A percentile compares a stretch with the other conserved stretches of the same genome.
These are phyloP conservation scores for Peromyscus melanophrys DNA, from an alignment of 2,797 vertebrate species.

Conservation along the genomic window DNA sequence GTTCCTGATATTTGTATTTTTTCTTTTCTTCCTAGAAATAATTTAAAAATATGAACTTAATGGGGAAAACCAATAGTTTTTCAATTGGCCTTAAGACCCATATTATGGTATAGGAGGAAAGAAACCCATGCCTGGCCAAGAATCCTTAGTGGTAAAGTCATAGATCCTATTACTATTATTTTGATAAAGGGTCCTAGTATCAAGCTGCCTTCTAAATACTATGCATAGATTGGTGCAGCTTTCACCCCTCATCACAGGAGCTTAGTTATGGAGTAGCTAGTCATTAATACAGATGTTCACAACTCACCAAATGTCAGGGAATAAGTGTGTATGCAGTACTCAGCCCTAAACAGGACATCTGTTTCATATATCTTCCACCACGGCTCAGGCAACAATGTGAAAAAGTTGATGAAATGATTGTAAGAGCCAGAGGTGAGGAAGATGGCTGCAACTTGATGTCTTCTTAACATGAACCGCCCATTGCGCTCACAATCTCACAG, in stretches of 20 bases:
- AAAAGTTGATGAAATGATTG: too few relatives aligned
- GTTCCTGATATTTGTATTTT: not conserved
- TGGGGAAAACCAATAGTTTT: not conserved
- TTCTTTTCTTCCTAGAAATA: not conserved
- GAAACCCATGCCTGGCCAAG: not conserved
- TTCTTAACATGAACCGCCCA: not conserved
- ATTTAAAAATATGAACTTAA: not conserved
- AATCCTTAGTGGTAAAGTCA: not conserved
- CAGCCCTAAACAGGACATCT: not conserved
- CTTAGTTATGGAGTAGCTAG: not conserved
- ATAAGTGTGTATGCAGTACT: not conserved
- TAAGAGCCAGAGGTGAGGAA: not conserved
- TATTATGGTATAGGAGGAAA: not conserved
- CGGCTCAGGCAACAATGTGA: not conserved
- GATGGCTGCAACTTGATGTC: not conserved
- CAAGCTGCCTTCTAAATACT: not conserved
- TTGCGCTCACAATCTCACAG: not conserved
- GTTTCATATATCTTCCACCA: not conserved
- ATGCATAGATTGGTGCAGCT: not conserved
- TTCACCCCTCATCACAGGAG: not conserved
- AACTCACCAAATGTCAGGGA: not conserved
- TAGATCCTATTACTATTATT: not conserved
- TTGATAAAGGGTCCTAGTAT: not conserved
- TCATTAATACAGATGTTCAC: not conserved
- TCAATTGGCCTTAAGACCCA: not conserved